Base-by-base conservation (phyloP, 1,140 invertebrate genomes). In the Reticulitermes speratus region DNA sequence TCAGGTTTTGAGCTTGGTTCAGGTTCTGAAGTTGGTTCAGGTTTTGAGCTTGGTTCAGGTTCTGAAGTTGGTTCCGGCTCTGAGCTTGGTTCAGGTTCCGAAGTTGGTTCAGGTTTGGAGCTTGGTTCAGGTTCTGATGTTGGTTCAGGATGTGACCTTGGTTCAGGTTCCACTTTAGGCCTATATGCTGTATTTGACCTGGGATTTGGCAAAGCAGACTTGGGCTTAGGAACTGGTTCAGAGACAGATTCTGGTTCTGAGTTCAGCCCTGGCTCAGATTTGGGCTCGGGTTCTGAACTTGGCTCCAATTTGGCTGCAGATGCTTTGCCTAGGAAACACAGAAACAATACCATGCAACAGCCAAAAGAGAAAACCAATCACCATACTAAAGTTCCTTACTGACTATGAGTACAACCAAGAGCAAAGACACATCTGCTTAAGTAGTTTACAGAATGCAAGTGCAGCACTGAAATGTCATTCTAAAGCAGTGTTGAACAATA, bases 251-350 rank as follows among this genome's bases (percentile, higher is more conserved):
- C 90, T 0, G 92, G 88, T 90, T 92, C 89, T 84, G 91, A 9
- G 86, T 91, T 90, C 0, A 91, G 89, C 87, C 91, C 90, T 1
- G 90, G 88, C 85, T 89, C 88, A 11, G 92, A 88, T 85, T 87
- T 87, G 84, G 91, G 90, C 88, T 91, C 90, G 0, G 91, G 89
- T 88, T 92, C 89, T 8, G 90, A 88, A 87, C 87, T 89, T 25
- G 91, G 88, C 88, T 90, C 89, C 0, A 90, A 87, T 44, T 90
- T 88, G 1, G 91, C 89, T 84, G 87, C 88, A 86, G 87, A 87
- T 84, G 88, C 86, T 87, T 90, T 89, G 88, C 91, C 91, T 92
- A 90, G 91, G 90, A 90, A 91, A 91, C 90, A 91, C 91, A 92
- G 91, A 91, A 92, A 89, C 87, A 89, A 91, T 89, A 87, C 89